Evolutionary conservation across 1,140 invertebrate genomes (phyloP), one percentile per base, ranked within the genome.

Genomic region (Lordiphosa clarofinis): DNA sequence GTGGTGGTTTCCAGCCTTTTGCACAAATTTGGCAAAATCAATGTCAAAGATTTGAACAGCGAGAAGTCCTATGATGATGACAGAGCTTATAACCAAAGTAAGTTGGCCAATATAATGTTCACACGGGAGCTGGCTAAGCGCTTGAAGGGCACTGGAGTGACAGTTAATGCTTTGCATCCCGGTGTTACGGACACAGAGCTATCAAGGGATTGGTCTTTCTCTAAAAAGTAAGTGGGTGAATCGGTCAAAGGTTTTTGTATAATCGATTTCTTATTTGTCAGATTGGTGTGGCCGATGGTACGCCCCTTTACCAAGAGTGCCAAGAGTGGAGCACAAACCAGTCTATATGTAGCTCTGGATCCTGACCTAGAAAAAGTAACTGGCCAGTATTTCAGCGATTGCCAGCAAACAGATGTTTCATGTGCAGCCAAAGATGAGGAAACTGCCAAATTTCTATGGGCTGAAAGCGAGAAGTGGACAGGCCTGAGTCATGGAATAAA

Each of bases 151-250:
- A 93, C 93, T 12, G 92, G 92, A 44, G 94, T 98, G 5, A 94
- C 94, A 5, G 95, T 94, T 4, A 94, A 96, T 90, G 92, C 93
- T 38, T 91, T 97, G n/a, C 94, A 98, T 92, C 97, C 97, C n/a
- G 96, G 97, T 15, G 90, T 96, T 56, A 93, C 95, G 0, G 92
- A 94, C 86, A 97, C 96, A 7, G 92, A 95, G 53, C 90, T 97
- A 35, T 92, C 92, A 9, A 90, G 95, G 2, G 92, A 97, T 10
- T 38, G 21, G 21, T 10, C 5, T 31, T 31, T 31, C 7, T 10
- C 9, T 6, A 13, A 47, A 38, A 37, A 33, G 21, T 39, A 13
- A 36, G 12, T 48, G 6, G 6, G 7, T 31, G 7, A 31, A 31
- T 31, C 21, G 4, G 21, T 24, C 21, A 24, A 24, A 0, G 28